Conservation (phyloP, 2,888 invertebrate genomes). For the Cremastobaeus sp. region DNA sequence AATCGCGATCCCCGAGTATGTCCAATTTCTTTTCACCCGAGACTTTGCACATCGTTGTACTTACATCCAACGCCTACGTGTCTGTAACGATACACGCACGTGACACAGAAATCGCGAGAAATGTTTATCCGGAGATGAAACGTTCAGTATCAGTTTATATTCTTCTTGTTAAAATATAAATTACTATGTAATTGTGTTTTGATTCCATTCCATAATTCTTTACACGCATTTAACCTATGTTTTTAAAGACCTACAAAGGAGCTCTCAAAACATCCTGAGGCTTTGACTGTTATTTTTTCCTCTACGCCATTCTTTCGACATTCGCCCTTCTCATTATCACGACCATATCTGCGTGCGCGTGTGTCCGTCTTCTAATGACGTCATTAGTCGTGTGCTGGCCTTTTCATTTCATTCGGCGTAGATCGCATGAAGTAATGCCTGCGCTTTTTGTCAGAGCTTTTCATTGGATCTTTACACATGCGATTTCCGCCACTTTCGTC, state of each 20-base stretch:
- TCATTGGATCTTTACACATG: constrained; percentile 43
- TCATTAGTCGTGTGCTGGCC: constrained; percentile 40
- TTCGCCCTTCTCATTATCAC: constrained; percentile 18
- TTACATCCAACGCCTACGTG: background rate
- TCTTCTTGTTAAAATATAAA: too few relatives aligned
- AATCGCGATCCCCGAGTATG: constrained; percentile 33
- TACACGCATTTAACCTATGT: too few relatives aligned
- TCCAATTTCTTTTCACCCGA: constrained; percentile 17
- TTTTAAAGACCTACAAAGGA: too few relatives aligned
- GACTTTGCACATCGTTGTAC: constrained; percentile 11
- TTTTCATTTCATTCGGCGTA: constrained; percentile 28
- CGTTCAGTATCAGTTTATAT: too few relatives aligned
- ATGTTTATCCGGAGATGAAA: too few relatives aligned
- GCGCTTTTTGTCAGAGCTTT: constrained; percentile 8
- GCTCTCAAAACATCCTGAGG: background rate
- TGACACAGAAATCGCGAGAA: too few relatives aligned
- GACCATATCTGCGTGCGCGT: constrained; percentile 43
- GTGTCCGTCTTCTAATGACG: constrained; percentile 53
- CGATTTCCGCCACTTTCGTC: constrained; percentile 44
- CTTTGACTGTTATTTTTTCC: constrained; percentile 1
- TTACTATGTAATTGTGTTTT: too few relatives aligned
- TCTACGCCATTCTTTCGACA: constrained; percentile 4
- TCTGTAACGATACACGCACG: too few relatives aligned
- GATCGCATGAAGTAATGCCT: constrained; percentile 32
- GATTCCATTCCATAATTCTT: too few relatives aligned